Evolutionary conservation across 2,113 vertebrate genomes (phyloP), one percentile per base, ranked within the genome.

Genomic region (Thryonomys swinderianus): DNA sequence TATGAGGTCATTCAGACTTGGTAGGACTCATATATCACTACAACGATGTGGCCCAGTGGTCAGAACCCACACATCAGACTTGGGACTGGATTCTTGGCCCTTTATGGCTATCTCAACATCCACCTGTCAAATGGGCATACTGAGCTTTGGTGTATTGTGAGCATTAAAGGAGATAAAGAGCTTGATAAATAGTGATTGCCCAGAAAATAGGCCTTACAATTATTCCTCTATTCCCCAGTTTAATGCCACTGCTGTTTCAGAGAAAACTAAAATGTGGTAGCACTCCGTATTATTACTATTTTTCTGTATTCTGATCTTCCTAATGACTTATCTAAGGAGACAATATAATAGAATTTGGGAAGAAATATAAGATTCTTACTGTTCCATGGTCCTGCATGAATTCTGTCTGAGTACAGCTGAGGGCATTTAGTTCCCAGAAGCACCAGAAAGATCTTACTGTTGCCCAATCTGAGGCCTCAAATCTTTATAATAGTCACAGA

Each of bases 1-100:
- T 34, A 20, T 80, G 14, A 90, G 89, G 90, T 84, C 94, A 90
- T 91, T 86, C 93, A 45, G 17, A 64, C 92, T 83, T 87, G 94
- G 79, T 81, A 78, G 16, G 88, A 80, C 32, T 91, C 21, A 30
- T 0, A 17, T 8, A 13, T 2, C 3, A 51, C 13, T 27, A 42
- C 32, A 37, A 64, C 12, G 69, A 57, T 55, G 1, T 62, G 37
- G 20, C 34, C 42, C 13, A 8, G 37, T 0, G 0, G 3, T 2
- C 9, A 21, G 14, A 45, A 80, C 30, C 59, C 71, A 23, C 23
- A 3, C 53, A 42, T 21, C 30, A 48, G 62, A 48, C 23, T 71
- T 17, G 18, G 55, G 40, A 34, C 23, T 3, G 4, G 64, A 30
- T 51, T 30, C 37, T 86, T 66, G 20, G 23, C 25, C 40, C 59